Base-by-base conservation (phyloP, 2,797 vertebrate species). In the Paedocypris micromegethes region DNA sequence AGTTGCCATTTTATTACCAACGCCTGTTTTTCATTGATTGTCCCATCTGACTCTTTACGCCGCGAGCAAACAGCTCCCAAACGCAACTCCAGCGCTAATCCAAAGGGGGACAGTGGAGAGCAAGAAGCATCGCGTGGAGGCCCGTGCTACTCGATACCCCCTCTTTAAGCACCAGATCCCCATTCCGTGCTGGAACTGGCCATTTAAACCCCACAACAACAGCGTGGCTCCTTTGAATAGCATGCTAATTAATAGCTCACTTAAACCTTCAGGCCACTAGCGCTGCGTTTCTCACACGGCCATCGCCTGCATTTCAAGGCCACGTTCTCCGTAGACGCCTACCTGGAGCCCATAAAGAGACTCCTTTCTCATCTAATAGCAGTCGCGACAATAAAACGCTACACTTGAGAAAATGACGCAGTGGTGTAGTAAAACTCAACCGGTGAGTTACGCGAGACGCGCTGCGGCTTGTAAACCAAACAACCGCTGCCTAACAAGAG, bases 11-110 rank as follows among this genome's bases (percentile, higher is more conserved):
- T 87, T 85, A 87, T 80, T 76, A 77, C 81, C 4, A 7, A 79
- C 72, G 85, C 81, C 82, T 83, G 82, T 80, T 82, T 85, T 87
- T 86, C 81, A 87, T 83, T 83, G 80, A 79, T 38, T 41, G 81
- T 86, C 85, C 84, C 85, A 80, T 82, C 75, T 81, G 85, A 75
- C 79, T 82, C 83, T 84, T 86, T 80, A 85, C 68, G 72, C 77
- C 61, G 70, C 66, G 72, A 75, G 73, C 59, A 64, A 76, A 77
- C 74, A 72, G 77, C 75, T 80, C 79, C 79, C 62, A 72, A 62
- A 70, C 40, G 55, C 46, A 67, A 64, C 64, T 72, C 67, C 70
- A 73, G 68, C 53, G 9, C 58, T 75, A 64, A 49, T 9, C 73
- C 54, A 71, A 54, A 37, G 53, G 46, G 57, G 68, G 42, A 72